Evolutionary conservation across 2,113 vertebrate genomes (phyloP).

Genomic region (Aphyosemion australe): DNA sequence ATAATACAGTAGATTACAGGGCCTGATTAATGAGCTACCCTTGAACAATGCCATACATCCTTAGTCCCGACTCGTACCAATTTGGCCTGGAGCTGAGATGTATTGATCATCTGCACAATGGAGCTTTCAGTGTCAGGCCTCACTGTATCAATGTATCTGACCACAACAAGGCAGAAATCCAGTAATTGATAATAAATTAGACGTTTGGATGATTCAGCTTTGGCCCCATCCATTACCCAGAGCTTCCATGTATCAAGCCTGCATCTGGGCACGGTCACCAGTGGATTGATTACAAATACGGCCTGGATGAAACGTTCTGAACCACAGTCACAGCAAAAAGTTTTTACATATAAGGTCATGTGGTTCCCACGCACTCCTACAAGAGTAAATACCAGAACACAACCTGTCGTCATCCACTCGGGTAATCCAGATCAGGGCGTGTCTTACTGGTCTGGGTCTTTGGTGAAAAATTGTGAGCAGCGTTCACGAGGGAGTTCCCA

Average conservation of each 20-base stretch:
- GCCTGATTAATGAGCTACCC: conserved; percentile 41
- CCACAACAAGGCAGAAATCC: conserved; percentile 34
- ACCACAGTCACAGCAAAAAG: not conserved
- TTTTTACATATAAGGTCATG: not conserved
- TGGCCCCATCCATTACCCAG: conserved; percentile 34
- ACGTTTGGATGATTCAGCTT: conserved; percentile 25
- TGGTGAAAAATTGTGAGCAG: no score
- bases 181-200: conserved; percentile 59
- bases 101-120: conserved; percentile 47
- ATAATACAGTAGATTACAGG: conserved; percentile 43
- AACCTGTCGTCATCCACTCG: no score
- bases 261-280: not conserved
- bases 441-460: no score
- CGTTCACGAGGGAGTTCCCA: no score
- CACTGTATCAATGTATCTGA: conserved; percentile 28
- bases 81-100: conserved; percentile 23
- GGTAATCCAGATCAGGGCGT: no score
- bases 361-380: not conserved
- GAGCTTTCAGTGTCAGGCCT: conserved; percentile 42
- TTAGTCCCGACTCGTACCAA: conserved; percentile 13
- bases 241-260: conserved; percentile 11
- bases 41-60: conserved; percentile 4
- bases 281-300: not conserved
- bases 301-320: conserved; percentile 11
- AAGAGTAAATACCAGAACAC: no score